Base-by-base conservation (phyloP, 2,888 invertebrate species). In the Alitta virens region DNA sequence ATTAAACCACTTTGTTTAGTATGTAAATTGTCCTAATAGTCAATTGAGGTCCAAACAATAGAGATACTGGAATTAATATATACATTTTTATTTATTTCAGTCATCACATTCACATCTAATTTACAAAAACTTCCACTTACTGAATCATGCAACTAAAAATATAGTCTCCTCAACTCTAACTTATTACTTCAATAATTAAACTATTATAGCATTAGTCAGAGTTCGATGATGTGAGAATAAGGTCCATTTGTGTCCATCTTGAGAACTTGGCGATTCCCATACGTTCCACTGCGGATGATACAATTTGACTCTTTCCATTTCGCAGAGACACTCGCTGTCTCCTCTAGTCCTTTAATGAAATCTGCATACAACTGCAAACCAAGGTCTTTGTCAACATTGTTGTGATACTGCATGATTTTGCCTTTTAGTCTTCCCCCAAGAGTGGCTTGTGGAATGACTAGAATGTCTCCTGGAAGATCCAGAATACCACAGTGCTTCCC, bases 381-480 rank as follows among this genome's bases (percentile, higher is more conserved):
- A 1, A 71, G 63, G 2, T 74, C 74, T 69, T 84, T 84, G 52
- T 74, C 75, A n/a, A 83, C 77, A 63, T 82, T 80, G 54, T 68
- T 74, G 68, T 84, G 84, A 67, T 84, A 84, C 73, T 84, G 84
- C 71, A 83, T 75, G 3, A 68, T 61, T 62, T 79, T 81, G 5
- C 83, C 82, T 72, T 83, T 84, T 7, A 81, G 60, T 54, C 74
- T 76, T 2, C 84, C 84, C 12, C 83, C 83, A 1, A 84, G 72
- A 1, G 82, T 82, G 0, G 83, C 83, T 66, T 84, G 84, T 2
- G 84, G 84, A 60, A 84, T 75, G 25, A 84, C 77, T 0, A 84
- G 74, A 14, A 84, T 67, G 64, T 82, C 82, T n/a, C 81, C 82
- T 2, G 81, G 78, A 2, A 81, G 68, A 24, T 82, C 79, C 40